These are phyloP conservation scores for Rhinogobio ventralis DNA, from an alignment of 2,797 vertebrate species.

Conservation along the genomic window DNA sequence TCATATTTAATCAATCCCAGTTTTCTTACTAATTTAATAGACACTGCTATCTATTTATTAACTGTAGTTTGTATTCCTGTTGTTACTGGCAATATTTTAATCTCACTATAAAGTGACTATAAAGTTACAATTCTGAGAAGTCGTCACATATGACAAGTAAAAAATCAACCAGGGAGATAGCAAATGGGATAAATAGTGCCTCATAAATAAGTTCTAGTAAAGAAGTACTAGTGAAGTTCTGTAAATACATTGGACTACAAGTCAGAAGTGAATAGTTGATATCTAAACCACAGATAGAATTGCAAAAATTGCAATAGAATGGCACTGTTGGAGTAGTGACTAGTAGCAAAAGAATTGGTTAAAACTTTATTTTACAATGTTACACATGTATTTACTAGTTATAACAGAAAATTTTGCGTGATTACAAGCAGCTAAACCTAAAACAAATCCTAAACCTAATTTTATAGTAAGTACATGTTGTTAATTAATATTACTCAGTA, in stretches of 20 bases:
- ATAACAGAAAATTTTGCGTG: background rate
- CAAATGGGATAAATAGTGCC: background rate
- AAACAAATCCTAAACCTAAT: background rate
- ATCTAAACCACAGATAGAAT: conserved; percentile 1
- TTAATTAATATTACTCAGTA: background rate
- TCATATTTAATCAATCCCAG: too few relatives aligned
- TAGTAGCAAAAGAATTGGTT: background rate
- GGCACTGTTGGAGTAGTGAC: too few relatives aligned
- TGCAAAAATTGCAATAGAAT: background rate
- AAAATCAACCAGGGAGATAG: background rate
- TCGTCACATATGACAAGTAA: background rate
- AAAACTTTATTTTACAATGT: background rate
- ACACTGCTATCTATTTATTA: background rate
- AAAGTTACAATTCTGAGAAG: background rate
- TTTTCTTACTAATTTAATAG: background rate
- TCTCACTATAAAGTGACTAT: background rate
- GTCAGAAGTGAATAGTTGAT: conserved; percentile 1
- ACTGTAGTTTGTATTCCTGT: background rate
- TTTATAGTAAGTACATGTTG: background rate
- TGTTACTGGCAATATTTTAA: background rate
- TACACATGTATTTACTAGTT: background rate
- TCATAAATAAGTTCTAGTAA: background rate
- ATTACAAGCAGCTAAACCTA: background rate
- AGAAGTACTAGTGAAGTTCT: background rate
- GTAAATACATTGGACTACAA: background rate